Percentiles rank a stretch among this genome's conserved stretches.
These are phyloP conservation scores for Eonycteris spelaea DNA, from an alignment of 2,113 vertebrate genomes.

Conservation along the genomic window DNA sequence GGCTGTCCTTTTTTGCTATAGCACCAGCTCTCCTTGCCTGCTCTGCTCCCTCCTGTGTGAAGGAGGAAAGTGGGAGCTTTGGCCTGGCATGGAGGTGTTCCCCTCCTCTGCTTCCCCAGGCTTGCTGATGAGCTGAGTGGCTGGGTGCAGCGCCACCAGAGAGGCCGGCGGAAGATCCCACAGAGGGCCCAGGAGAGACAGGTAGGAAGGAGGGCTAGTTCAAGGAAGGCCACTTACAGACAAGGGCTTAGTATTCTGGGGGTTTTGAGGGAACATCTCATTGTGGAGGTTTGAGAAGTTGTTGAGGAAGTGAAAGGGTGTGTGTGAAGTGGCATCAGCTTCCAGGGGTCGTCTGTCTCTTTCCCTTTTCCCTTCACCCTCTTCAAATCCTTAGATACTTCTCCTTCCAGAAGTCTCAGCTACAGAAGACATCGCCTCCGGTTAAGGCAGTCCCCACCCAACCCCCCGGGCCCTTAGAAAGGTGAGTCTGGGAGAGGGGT, in stretches of 20 bases:
- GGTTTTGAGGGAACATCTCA: background rate
- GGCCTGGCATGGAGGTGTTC: background rate
- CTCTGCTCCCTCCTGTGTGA: background rate
- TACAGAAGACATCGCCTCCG: constrained; percentile 83
- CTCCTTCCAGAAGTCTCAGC: constrained; percentile 85
- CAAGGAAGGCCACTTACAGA: background rate
- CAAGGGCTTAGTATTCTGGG: background rate
- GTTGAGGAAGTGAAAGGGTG: background rate
- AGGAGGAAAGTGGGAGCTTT: too few relatives aligned
- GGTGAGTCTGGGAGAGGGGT: constrained; percentile 69
- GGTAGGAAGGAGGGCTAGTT: constrained; percentile 75
- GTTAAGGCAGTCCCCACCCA: constrained; percentile 87
- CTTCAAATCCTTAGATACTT: constrained; percentile 61
- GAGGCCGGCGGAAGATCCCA: constrained; percentile 86
- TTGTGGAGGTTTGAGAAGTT: background rate
- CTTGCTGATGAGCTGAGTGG: constrained; percentile 91
- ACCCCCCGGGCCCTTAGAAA: constrained; percentile 82
- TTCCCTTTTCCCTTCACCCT: constrained; percentile 31
- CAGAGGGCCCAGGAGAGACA: constrained; percentile 85
- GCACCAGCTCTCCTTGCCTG: background rate
- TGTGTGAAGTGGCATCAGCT: background rate
- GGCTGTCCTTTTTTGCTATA: background rate
- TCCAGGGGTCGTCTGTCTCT: background rate
- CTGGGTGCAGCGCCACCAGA: constrained; percentile 93
- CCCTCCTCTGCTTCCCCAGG: constrained; percentile 70